Evolutionary conservation across 2,797 vertebrate species (phyloP).

Genomic region (Sebastes hubbsi): DNA sequence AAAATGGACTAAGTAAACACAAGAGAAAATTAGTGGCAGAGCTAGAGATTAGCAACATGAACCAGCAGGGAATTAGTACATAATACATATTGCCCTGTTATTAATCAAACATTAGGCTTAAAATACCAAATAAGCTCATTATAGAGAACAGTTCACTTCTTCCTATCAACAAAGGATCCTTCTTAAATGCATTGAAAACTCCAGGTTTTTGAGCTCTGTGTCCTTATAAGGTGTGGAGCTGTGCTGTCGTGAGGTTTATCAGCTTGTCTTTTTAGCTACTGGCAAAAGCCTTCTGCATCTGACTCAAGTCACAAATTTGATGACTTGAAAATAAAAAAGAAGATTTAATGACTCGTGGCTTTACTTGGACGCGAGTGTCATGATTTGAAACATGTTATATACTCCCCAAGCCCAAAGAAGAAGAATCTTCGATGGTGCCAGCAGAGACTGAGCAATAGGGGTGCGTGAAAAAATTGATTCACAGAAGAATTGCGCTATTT

Average conservation of each 20-base stretch:
- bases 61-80: slow-evolving; percentile 24
- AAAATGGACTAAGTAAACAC: slow-evolving; percentile 60
- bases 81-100: slow-evolving; percentile 23
- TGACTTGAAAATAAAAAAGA: not conserved
- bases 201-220: slow-evolving; percentile 1
- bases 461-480: not conserved
- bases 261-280: slow-evolving; percentile 24
- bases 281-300: slow-evolving; percentile 8
- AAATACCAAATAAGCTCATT: slow-evolving; percentile 36
- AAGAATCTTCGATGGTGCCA: slow-evolving; percentile 1
- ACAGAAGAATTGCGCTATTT: not conserved
- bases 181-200: slow-evolving; percentile 28
- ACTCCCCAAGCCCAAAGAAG: not conserved
- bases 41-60: slow-evolving; percentile 23
- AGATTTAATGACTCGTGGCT: slow-evolving; percentile 1
- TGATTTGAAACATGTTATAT: slow-evolving; percentile 11
- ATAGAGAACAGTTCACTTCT: not conserved
- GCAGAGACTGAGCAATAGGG: not conserved
- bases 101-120: slow-evolving; percentile 27
- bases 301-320: slow-evolving; percentile 19
- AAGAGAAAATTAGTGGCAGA: slow-evolving; percentile 18
- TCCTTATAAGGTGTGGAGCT: slow-evolving; percentile 54
- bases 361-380: not conserved
- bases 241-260: slow-evolving; percentile 33
- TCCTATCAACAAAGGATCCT: slow-evolving; percentile 12